Conservation (phyloP, 2,888 invertebrate genomes). For the Oscheius onirici region DNA sequence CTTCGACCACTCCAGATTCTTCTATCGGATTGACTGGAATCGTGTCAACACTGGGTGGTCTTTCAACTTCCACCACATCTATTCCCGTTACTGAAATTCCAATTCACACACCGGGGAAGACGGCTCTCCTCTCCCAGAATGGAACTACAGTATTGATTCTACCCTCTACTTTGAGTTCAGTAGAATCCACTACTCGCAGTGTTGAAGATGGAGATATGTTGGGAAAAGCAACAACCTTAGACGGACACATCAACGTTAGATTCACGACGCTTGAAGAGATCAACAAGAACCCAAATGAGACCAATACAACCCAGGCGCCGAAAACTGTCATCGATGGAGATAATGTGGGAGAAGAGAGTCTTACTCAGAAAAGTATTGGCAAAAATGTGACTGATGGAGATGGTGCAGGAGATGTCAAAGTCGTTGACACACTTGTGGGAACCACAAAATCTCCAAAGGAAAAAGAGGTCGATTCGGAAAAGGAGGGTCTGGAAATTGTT, state of each 20-base stretch:
- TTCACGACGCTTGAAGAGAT: slow-evolving; percentile 18
- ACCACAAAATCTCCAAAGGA: background rate
- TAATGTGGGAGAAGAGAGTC: background rate
- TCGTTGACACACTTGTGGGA: slow-evolving; percentile 1
- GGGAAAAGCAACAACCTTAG: background rate
- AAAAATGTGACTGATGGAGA: slow-evolving; percentile 13
- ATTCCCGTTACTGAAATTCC: slow-evolving; percentile 35
- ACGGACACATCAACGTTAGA: slow-evolving; percentile 21
- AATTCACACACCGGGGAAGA: slow-evolving; percentile 1
- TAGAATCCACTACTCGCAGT: background rate
- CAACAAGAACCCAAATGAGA: background rate
- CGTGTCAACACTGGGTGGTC: slow-evolving; percentile 27
- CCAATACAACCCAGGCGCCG: background rate
- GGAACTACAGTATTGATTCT: background rate
- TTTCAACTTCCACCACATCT: slow-evolving; percentile 13
- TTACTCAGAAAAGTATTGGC: background rate
- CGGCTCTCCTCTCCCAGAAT: background rate
- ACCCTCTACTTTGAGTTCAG: slow-evolving; percentile 4
- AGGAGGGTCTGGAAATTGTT: slow-evolving; percentile 42
- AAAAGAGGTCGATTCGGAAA: slow-evolving; percentile 4
- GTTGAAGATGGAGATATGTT: slow-evolving; percentile 26
- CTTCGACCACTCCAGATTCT: background rate
- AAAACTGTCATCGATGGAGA: slow-evolving; percentile 17
- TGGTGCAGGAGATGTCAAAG: slow-evolving; percentile 10
- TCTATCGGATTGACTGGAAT: slow-evolving; percentile 22